A percentile compares a stretch with the other conserved stretches of the same genome.
Conservation (phyloP, 2,113 vertebrate species). For the Raja brachyura region DNA sequence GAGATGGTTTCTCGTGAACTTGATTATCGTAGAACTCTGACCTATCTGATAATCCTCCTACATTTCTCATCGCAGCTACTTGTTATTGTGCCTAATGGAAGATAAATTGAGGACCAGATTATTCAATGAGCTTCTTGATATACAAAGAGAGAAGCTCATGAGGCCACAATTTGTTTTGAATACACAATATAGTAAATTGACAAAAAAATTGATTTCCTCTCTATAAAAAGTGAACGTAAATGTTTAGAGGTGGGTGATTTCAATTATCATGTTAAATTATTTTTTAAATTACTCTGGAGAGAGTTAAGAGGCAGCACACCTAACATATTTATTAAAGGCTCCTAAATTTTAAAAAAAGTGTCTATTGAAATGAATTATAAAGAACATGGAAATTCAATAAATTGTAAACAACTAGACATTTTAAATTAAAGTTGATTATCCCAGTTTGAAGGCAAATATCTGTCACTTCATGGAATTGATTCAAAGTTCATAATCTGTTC, state of each 20-base stretch:
- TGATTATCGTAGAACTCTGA: not conserved
- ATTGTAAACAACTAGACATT: not conserved
- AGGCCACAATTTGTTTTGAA: slow-evolving; percentile 1
- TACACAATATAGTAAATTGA: not conserved
- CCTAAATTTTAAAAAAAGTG: not conserved
- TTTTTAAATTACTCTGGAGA: not conserved
- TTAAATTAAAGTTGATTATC: not conserved
- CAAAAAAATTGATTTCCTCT: not conserved
- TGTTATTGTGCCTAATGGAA: not conserved
- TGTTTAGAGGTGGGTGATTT: slow-evolving; percentile 11
- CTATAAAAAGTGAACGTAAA: not conserved
- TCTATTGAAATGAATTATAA: not conserved
- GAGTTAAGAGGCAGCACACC: not conserved
- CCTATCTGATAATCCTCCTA: not conserved
- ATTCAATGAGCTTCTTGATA: slow-evolving; percentile 5
- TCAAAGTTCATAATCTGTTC: not conserved
- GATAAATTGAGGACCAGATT: not conserved
- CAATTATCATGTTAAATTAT: slow-evolving; percentile 6
- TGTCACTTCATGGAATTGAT: too few species aligned
- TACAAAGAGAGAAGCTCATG: not conserved
- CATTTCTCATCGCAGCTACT: not conserved
- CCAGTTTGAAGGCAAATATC: not conserved
- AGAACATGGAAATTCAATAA: not conserved
- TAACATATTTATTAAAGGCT: slow-evolving; percentile 12
- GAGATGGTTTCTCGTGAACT: not conserved